Base-by-base conservation (phyloP, 1,140 invertebrate species). In the Pogonomyrmex barbatus region DNA sequence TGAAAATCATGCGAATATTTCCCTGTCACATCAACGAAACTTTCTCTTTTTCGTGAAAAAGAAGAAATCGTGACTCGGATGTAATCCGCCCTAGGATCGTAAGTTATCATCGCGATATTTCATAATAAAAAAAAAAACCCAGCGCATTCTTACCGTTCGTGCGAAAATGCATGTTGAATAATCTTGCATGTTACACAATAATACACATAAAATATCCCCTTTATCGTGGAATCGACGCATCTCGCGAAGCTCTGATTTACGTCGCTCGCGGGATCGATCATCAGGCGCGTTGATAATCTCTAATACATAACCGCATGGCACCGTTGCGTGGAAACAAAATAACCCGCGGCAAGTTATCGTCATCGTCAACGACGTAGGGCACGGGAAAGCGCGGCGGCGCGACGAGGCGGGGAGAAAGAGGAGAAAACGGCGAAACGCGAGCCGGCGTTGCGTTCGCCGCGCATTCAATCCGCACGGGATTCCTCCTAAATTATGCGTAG, bases 401-500 rank as follows among this genome's bases (percentile, higher is more conserved):
- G 17, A 39, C 30, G 30, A 42, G 3, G 52, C 6, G 9, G 6
- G 2, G 30, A 8, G 39, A 33, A 36, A 33, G 65, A 17, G 17
- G 17, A 10, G 54, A 47, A 24, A 47, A 71, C 39, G 67, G 30
- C 54, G 67, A 60, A 83, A 83, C 42, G 79, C 54, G 67, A 73
- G 39, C 36, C 78, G 17, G 63, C 50, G 9, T 70, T 70, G 78
- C 77, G 77, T 56, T 81, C 77, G 77, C 81, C 33, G 67, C 76
- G 47, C 54, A 85, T 81, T 79, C 84, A 71, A 83, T 85, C 47
- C 68, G 76, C 83, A 77, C 84, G 87, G 24, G 24, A 89, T 87
- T 89, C 87, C 54, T 52, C 68, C 71, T 73, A 85, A 89, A 89
- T 89, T 89, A 89, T 87, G 71, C 88, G 84, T 77, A 65, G 77